Conservation (phyloP, 92 coral and sea anemone species). For the Galaxea fascicularis region DNA sequence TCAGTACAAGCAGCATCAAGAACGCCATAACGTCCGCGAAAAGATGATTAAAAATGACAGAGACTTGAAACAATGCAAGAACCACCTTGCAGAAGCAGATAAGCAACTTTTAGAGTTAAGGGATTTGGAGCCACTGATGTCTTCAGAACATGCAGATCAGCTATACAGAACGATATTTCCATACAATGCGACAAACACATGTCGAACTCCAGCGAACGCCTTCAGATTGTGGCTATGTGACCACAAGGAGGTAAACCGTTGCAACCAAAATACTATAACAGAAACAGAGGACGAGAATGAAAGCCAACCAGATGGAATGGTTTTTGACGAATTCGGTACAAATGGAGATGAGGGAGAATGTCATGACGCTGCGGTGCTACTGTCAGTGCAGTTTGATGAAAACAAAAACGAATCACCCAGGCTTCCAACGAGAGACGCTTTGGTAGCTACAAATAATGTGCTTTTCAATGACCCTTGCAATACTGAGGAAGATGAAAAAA, state of each 20-base stretch:
- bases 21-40: background rate
- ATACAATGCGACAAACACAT: background rate
- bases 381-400: background rate
- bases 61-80: slow-evolving; percentile 8
- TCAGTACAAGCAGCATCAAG: background rate
- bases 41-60: background rate
- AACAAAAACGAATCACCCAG: background rate
- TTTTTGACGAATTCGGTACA: background rate
- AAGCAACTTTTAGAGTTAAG: background rate
- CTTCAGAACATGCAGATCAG: slow-evolving; percentile 33
- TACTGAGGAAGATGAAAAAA: no score
- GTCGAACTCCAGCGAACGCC: slow-evolving; percentile 13
- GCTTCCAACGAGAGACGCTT: background rate
- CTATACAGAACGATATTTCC: slow-evolving; percentile 28
- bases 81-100: slow-evolving; percentile 3
- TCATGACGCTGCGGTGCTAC: background rate
- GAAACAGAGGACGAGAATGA: background rate
- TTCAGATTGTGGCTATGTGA: slow-evolving; percentile 34
- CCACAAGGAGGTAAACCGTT: background rate
- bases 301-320: background rate
- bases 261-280: background rate
- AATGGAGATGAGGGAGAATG: background rate
- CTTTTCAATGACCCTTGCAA: no score
- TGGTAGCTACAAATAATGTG: no score
- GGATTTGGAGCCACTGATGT: slow-evolving; percentile 42